Percentiles rank a stretch among this genome's conserved stretches.
Evolutionary conservation across 2,113 vertebrate genomes (phyloP).

Genomic region (Clarias macrocephalus): DNA sequence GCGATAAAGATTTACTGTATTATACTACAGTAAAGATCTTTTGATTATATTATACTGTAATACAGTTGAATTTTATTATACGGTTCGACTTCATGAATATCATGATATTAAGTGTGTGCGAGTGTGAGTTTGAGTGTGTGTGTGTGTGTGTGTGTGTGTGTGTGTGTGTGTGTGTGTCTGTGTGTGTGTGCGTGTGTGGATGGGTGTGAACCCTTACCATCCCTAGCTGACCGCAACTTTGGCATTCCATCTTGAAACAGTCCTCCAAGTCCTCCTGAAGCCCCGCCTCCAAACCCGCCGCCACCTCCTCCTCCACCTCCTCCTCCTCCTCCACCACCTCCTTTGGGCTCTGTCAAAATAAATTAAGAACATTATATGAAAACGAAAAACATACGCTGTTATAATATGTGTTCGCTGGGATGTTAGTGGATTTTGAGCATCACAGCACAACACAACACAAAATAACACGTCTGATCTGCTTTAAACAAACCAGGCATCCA

Average conservation of each 20-base stretch:
- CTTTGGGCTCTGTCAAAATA: constrained; percentile 84
- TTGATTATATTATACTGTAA: not conserved
- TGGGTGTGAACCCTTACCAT: constrained; percentile 60
- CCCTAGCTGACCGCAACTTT: constrained; percentile 82
- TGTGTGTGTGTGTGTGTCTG: not conserved
- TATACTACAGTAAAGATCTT: not conserved
- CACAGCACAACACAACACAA: not conserved
- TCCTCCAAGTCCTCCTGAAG: constrained; percentile 82
- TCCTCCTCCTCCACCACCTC: constrained; percentile 61
- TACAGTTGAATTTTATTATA: not conserved
- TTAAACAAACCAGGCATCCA: not conserved
- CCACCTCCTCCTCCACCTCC: constrained; percentile 63
- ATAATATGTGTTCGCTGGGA: not conserved
- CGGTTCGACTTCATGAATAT: no score
- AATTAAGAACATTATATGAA: constrained; percentile 24
- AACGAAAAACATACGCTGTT: not conserved
- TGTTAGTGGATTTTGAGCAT: not conserved
- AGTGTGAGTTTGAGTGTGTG: not conserved
- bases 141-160: not conserved
- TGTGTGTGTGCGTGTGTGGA: not conserved
- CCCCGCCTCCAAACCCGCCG: constrained; percentile 57
- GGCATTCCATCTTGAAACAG: constrained; percentile 94
- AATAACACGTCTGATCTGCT: not conserved
- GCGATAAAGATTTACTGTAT: not conserved
- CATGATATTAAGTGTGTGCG: not conserved